These are phyloP conservation scores for Plagodis pulveraria DNA, from an alignment of 2,888 invertebrate species.

Conservation along the genomic window DNA sequence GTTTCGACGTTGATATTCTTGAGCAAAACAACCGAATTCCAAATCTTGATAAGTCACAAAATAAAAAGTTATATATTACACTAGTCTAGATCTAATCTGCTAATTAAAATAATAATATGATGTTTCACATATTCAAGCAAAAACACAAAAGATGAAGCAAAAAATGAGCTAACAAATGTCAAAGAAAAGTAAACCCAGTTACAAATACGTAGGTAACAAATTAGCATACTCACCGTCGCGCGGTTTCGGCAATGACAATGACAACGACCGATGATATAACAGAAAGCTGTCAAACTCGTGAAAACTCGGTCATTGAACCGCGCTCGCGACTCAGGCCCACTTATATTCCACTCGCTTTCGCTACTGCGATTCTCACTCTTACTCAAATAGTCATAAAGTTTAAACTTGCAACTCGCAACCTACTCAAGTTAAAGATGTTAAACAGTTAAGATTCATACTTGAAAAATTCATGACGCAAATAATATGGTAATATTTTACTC, in stretches of 20 bases:
- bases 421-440: slow-evolving; percentile 46
- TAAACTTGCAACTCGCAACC: slow-evolving; percentile 52
- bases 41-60: too few relatives aligned
- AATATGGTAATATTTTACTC: slow-evolving; percentile 44
- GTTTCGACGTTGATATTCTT: too few relatives aligned
- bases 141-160: slow-evolving; percentile 39
- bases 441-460: slow-evolving; percentile 63
- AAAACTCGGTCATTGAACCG: slow-evolving; percentile 85
- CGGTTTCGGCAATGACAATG: slow-evolving; percentile 85
- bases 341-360: slow-evolving; percentile 62
- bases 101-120: neutral
- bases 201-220: slow-evolving; percentile 62
- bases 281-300: slow-evolving; percentile 84
- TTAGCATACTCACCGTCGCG: slow-evolving; percentile 58
- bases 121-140: slow-evolving; percentile 11
- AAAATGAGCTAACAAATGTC: slow-evolving; percentile 36
- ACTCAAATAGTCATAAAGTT: slow-evolving; percentile 63
- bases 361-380: slow-evolving; percentile 74
- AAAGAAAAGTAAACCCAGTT: slow-evolving; percentile 63
- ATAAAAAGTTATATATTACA: too few relatives aligned
- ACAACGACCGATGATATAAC: slow-evolving; percentile 84
- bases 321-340: slow-evolving; percentile 63
- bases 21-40: too few relatives aligned
- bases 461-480: slow-evolving; percentile 58
- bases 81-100: too few relatives aligned